Base-by-base conservation (phyloP, 2,797 vertebrate genomes). In the Myotis planiceps region DNA sequence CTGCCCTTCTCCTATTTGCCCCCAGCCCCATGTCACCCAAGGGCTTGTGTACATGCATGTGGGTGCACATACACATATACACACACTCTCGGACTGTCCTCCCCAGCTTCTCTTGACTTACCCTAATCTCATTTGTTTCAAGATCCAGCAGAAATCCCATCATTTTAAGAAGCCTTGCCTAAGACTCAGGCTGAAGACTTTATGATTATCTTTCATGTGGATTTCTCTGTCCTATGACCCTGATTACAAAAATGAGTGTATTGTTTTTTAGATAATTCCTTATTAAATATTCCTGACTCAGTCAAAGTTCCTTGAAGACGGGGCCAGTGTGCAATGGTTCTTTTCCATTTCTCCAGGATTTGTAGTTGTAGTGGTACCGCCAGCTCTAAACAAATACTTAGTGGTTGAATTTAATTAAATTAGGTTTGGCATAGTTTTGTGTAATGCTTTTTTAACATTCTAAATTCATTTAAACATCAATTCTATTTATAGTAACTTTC, bases 391-490 rank as follows among this genome's bases (percentile, higher is more conserved):
- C 15, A 80, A 69, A n/a, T 19, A 65, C 60, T 18, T 32, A 74
- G 18, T 13, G 19, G 42, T 4, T 76, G 75, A 71, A 68, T 74
- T 58, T 79, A 81, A 79, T 74, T 91, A 84, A 87, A 68, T 53
- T 81, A 69, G 45, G n/a, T n/a, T 66, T 49, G 34, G 19, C 45
- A 45, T 14, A 39, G 37, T 58, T 88, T 86, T 60, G 1, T 53
- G 23, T 65, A n/a, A 63, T 21, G 9, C 34, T 49, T 23, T 72
- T 51, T 58, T 60, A 9, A 74, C 45, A 90, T 23, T 34, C 72
- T 80, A 76, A 79, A 82, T 79, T 95, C n/a, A 79, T 29, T 91
- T 85, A 90, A 88, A 74, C 19, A 45, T 72, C 32, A 78, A 78
- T 82, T 93, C 37, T 84, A n/a, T 45, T 37, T 21, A 82, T 1